Percentiles rank a stretch among this genome's conserved stretches.
Conservation (phyloP, 2,888 invertebrate genomes). For the Morinoia aosen region DNA sequence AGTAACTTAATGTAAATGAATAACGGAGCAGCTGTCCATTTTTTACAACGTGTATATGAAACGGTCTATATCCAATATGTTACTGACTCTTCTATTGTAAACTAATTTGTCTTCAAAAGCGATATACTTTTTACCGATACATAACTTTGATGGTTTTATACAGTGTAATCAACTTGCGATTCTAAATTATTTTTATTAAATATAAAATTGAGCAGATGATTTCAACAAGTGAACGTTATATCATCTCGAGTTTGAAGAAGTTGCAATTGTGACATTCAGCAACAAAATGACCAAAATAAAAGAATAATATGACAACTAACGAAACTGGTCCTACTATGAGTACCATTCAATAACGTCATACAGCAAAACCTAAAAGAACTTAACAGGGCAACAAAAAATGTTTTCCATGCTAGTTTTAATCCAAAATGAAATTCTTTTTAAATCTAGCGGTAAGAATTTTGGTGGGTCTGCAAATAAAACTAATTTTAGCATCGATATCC, state of each 20-base stretch:
- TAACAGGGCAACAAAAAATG: too few relatives aligned
- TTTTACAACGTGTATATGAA: not conserved
- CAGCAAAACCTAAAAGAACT: too few relatives aligned
- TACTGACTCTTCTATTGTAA: not conserved
- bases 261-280: not conserved
- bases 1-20: not conserved
- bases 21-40: too few relatives aligned
- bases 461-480: too few relatives aligned
- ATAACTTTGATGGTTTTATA: not conserved
- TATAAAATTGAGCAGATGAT: not conserved
- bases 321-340: too few relatives aligned
- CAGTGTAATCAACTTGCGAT: not conserved
- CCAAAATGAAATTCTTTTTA: too few relatives aligned
- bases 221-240: not conserved
- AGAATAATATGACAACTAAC: too few relatives aligned
- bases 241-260: not conserved
- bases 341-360: too few relatives aligned
- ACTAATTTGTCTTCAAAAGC: not conserved
- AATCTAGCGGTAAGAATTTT: too few relatives aligned
- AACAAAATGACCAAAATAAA: not conserved
- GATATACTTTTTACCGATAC: not conserved
- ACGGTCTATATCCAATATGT: not conserved
- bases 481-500: too few relatives aligned
- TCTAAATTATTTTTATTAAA: not conserved
- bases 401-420: too few relatives aligned